Conservation (phyloP, 2,888 invertebrate genomes). For the Acrocyrtus sp. region DNA sequence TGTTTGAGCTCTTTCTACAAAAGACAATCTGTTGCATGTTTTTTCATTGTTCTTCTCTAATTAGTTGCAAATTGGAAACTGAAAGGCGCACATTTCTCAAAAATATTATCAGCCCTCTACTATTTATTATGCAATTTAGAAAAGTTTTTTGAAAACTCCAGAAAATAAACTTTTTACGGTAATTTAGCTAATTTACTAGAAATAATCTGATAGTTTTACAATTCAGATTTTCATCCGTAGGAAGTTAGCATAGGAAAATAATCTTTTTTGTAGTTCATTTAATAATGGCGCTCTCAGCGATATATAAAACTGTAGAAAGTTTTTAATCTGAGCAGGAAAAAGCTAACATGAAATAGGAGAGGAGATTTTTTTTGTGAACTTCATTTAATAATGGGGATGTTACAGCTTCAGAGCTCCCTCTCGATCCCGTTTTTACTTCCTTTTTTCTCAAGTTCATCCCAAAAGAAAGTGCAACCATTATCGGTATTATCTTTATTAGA, state of each 20-base stretch:
- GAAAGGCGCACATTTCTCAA: background rate
- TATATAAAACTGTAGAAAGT: too few relatives aligned
- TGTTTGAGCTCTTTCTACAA: background rate
- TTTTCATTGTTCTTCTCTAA: background rate
- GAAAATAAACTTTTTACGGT: background rate
- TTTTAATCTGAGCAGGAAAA: too few relatives aligned
- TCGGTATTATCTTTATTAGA: slow-evolving; percentile 23
- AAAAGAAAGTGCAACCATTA: slow-evolving; percentile 1
- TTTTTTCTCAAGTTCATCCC: too few relatives aligned
- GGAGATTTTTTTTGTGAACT: too few relatives aligned
- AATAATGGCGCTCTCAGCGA: too few relatives aligned
- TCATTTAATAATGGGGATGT: slow-evolving; percentile 10
- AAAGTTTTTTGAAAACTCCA: slow-evolving; percentile 1
- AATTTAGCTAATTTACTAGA: slow-evolving; percentile 7
- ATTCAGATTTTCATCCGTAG: too few relatives aligned
- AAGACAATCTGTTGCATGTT: slow-evolving; percentile 15
- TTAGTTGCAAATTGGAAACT: background rate
- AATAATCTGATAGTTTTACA: slow-evolving; percentile 4
- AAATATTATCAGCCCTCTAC: too few relatives aligned
- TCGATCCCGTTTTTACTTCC: too few relatives aligned
- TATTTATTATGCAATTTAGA: background rate
- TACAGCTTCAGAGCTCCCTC: too few relatives aligned
- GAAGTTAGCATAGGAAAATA: too few relatives aligned
- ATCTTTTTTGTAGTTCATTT: too few relatives aligned
- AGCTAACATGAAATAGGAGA: too few relatives aligned